phyloP scores from a whole-genome alignment of 2,113 vertebrate species.

The Struthio camelus region DNA sequence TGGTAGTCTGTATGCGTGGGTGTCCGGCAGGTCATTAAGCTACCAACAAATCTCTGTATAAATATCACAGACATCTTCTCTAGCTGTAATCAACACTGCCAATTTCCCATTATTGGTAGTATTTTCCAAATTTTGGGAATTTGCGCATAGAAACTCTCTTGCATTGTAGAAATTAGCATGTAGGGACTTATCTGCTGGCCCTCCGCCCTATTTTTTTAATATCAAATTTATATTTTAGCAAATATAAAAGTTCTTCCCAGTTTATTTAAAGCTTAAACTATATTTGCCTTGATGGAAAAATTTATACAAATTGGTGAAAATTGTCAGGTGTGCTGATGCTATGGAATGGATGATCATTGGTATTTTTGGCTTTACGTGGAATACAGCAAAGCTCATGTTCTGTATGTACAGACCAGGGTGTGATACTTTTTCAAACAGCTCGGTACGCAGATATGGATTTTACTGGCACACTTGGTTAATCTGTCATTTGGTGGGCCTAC shows the following conservation, averaged over 20 bases:
- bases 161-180: background rate
- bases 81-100: background rate
- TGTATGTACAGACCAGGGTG: background rate
- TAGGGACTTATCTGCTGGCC: background rate
- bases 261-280: background rate
- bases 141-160: background rate
- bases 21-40: background rate
- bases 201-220: background rate
- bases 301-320: background rate
- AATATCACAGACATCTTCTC: background rate
- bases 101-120: background rate
- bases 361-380: background rate
- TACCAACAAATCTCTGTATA: background rate
- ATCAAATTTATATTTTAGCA: background rate
- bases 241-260: background rate
- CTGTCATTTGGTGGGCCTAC: background rate
- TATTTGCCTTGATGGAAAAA: background rate
- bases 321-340: background rate
- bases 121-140: background rate
- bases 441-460: background rate
- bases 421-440: background rate
- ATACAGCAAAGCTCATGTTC: background rate
- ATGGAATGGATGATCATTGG: background rate
- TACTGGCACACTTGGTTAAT: background rate
- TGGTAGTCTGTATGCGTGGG: background rate